Percentiles rank a stretch among this genome's conserved stretches.
Conservation (phyloP, 2,888 invertebrate species). For the Flabesymbios commensalis region DNA sequence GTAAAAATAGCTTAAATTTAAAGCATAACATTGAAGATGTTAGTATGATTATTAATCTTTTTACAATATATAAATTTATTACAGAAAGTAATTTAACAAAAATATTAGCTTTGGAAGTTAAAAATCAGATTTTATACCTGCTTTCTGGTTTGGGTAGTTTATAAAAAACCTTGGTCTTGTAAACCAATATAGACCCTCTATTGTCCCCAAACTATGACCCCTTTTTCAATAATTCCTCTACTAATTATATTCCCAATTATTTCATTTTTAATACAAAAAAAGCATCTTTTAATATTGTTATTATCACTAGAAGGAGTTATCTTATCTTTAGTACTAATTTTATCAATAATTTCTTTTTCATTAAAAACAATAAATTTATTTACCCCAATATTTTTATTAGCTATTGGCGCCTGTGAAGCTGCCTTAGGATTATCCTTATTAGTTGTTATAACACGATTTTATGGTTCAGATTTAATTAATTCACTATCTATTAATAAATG, state of each 20-base stretch:
- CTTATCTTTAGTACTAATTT: constrained; percentile 20
- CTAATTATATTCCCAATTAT: constrained; percentile 4
- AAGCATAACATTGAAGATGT: constrained; percentile 35
- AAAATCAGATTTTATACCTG: constrained; percentile 18
- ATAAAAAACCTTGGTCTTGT: constrained; percentile 38
- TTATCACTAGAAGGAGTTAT: constrained; percentile 33
- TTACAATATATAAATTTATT: constrained; percentile 25
- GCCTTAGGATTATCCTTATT: constrained; percentile 70
- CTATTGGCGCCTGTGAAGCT: constrained; percentile 68
- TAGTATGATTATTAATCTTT: constrained; percentile 15
- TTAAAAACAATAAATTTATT: constrained; percentile 1
- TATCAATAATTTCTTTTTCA: constrained; percentile 3
- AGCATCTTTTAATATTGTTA: constrained; percentile 33
- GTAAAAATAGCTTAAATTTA: constrained; percentile 33
- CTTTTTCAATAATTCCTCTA: constrained; percentile 6
- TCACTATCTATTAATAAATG: constrained; percentile 68
- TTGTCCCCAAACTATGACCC: constrained; percentile 11
- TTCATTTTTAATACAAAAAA: constrained; percentile 24
- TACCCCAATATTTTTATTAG: constrained; percentile 35
- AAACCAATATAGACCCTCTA: constrained; percentile 33
- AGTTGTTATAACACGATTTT: constrained; percentile 68
- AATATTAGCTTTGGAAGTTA: constrained; percentile 34
- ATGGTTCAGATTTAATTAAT: constrained; percentile 71
- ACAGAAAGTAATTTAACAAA: constrained; percentile 35
- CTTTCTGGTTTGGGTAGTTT: constrained; percentile 15